phyloP scores from a whole-genome alignment of 2,888 invertebrate genomes.

The Cosmopolites sordidus region DNA sequence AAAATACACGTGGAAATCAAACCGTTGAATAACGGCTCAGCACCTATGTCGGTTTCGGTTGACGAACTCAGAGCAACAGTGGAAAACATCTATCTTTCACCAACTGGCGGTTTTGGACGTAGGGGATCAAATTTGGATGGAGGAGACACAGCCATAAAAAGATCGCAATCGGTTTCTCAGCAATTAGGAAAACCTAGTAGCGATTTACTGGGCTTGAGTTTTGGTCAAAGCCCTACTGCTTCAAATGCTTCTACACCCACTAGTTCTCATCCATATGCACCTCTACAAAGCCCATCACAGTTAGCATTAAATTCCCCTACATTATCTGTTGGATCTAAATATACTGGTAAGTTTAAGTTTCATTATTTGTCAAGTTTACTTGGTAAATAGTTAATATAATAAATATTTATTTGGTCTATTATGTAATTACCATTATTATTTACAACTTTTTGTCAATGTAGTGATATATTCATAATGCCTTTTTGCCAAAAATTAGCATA shows the following conservation, averaged over 20 bases:
- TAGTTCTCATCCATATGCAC: slow-evolving; percentile 72
- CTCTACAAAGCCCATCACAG: slow-evolving; percentile 70
- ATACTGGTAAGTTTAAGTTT: slow-evolving; percentile 53
- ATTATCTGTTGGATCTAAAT: slow-evolving; percentile 51
- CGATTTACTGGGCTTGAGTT: slow-evolving; percentile 73
- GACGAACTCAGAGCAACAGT: slow-evolving; percentile 90
- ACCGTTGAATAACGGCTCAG: slow-evolving; percentile 84
- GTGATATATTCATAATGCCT: too few relatives aligned
- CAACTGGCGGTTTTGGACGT: slow-evolving; percentile 63
- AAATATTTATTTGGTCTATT: too few relatives aligned
- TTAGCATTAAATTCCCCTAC: slow-evolving; percentile 66
- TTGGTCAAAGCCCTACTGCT: slow-evolving; percentile 72
- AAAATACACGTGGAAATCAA: slow-evolving; percentile 95
- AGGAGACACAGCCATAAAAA: slow-evolving; percentile 50
- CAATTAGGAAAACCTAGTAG: slow-evolving; percentile 71
- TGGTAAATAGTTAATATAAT: too few relatives aligned
- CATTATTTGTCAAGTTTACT: too few relatives aligned
- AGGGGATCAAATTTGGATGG: slow-evolving; percentile 60
- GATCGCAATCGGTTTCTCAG: slow-evolving; percentile 74
- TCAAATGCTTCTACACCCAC: slow-evolving; percentile 68
- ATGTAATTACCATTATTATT: too few relatives aligned
- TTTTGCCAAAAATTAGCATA: too few relatives aligned
- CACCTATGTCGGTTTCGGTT: slow-evolving; percentile 91
- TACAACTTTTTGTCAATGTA: too few relatives aligned
- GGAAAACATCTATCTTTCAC: slow-evolving; percentile 81